These are phyloP conservation scores for Eptatretus atami DNA, from an alignment of 2,797 vertebrate genomes.

Conservation along the genomic window DNA sequence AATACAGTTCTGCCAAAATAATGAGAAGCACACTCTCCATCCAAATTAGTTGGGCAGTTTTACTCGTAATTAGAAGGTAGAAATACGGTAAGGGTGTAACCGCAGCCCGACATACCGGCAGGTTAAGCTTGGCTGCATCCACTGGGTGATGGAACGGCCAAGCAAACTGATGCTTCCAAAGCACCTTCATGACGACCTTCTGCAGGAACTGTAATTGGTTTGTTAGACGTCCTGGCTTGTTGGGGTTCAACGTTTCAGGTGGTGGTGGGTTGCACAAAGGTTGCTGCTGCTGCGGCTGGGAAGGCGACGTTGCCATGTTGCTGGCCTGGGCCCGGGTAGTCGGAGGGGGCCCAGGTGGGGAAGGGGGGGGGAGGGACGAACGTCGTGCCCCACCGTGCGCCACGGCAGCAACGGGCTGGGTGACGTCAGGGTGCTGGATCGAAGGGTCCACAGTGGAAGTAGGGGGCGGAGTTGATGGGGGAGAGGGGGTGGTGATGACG, in stretches of 20 bases:
- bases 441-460: too few species aligned
- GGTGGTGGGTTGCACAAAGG: conserved; percentile 12
- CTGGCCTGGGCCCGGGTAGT: not conserved
- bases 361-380: not conserved
- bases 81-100: not conserved
- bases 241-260: conserved; percentile 32
- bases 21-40: too few species aligned
- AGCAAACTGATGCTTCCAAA: conserved; percentile 75
- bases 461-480: too few species aligned
- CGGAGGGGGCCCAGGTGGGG: not conserved
- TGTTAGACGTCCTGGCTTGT: conserved; percentile 36
- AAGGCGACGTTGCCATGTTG: conserved; percentile 25
- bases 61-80: too few species aligned
- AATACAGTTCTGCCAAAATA: too few species aligned
- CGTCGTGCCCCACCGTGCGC: not conserved
- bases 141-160: conserved; percentile 79
- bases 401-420: too few species aligned
- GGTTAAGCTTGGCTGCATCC: conserved; percentile 35
- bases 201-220: conserved; percentile 72
- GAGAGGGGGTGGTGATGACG: too few species aligned
- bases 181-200: conserved; percentile 49
- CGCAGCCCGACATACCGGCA: conserved; percentile 27
- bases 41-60: too few species aligned
- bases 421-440: too few species aligned
- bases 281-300: conserved; percentile 7